Evolutionary conservation across 35 echinoderm and acorn worm species (phyloP).

Genomic region (Holothuria glaberrima): DNA sequence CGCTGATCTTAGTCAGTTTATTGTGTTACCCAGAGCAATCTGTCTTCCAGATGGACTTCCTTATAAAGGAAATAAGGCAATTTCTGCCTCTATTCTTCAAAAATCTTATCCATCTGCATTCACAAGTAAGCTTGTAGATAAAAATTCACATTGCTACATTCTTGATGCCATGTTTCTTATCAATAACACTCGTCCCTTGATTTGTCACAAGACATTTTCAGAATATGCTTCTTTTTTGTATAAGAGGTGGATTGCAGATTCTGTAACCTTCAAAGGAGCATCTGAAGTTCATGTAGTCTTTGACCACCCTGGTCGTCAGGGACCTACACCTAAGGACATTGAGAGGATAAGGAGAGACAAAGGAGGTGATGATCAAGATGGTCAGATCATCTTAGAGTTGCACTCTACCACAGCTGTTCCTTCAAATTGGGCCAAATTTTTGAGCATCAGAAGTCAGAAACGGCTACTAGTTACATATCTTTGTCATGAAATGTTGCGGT

Average conservation of each 20-base stretch:
- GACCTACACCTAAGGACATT: slow-evolving; percentile 25
- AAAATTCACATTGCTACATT: slow-evolving; percentile 13
- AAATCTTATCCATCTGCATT: too few species aligned
- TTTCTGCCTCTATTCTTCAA: too few species aligned
- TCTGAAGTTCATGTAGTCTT: slow-evolving; percentile 35
- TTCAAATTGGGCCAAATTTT: slow-evolving; percentile 24
- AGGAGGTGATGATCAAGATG: not conserved
- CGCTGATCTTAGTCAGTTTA: slow-evolving; percentile 25
- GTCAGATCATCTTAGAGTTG: not conserved
- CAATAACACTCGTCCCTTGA: too few species aligned
- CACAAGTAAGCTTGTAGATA: not conserved
- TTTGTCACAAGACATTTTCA: too few species aligned
- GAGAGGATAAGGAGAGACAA: slow-evolving; percentile 1
- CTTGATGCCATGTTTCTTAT: too few species aligned
- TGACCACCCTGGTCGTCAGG: slow-evolving; percentile 42
- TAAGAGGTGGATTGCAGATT: slow-evolving; percentile 26
- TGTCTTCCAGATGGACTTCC: too few species aligned
- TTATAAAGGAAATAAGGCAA: too few species aligned
- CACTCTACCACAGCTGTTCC: not conserved
- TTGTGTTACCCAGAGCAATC: too few species aligned
- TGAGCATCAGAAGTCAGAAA: not conserved
- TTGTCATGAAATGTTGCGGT: slow-evolving; percentile 23
- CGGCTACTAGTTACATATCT: slow-evolving; percentile 30
- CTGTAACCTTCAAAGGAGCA: slow-evolving; percentile 10
- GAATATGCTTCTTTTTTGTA: too few species aligned